These are phyloP conservation scores for Drosophila demipolita DNA, from an alignment of 2,888 invertebrate species.

Conservation along the genomic window DNA sequence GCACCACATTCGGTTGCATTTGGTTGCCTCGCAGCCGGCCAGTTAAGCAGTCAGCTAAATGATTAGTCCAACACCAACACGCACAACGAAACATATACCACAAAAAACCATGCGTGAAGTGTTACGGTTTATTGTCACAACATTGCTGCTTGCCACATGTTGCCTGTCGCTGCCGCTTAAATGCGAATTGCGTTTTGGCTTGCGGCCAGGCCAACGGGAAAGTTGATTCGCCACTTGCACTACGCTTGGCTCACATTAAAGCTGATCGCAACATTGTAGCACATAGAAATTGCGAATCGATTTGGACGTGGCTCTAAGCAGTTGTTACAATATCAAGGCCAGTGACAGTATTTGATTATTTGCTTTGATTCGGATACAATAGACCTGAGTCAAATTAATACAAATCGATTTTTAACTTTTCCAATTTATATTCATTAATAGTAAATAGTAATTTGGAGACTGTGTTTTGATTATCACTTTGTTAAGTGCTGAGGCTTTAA, in stretches of 20 bases:
- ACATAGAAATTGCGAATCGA: conserved; percentile 5
- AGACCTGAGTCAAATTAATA: conserved; percentile 3
- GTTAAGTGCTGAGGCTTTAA: conserved; percentile 14
- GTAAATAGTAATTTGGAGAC: background rate
- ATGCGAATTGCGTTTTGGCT: conserved; percentile 20
- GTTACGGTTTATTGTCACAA: conserved; percentile 18
- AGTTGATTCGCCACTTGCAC: conserved; percentile 32
- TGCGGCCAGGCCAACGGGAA: conserved; percentile 11
- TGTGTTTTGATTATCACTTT: background rate
- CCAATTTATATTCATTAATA: background rate
- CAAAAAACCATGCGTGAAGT: conserved; percentile 4
- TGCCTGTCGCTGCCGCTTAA: conserved; percentile 17
- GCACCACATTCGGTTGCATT: conserved; percentile 14
- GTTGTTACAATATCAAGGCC: background rate
- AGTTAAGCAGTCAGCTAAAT: background rate
- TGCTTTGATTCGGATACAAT: conserved; percentile 12
- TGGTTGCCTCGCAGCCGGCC: background rate
- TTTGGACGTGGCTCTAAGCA: conserved; percentile 1
- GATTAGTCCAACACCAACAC: conserved; percentile 17
- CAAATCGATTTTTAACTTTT: conserved; percentile 7
- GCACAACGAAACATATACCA: conserved; percentile 10
- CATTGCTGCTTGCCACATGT: background rate
- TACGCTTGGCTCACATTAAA: conserved; percentile 8
- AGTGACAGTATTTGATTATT: background rate
- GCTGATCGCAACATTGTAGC: conserved; percentile 23